Evolutionary conservation across 2,113 vertebrate genomes (phyloP).

Genomic region (Sminthopsis crassicaudata): DNA sequence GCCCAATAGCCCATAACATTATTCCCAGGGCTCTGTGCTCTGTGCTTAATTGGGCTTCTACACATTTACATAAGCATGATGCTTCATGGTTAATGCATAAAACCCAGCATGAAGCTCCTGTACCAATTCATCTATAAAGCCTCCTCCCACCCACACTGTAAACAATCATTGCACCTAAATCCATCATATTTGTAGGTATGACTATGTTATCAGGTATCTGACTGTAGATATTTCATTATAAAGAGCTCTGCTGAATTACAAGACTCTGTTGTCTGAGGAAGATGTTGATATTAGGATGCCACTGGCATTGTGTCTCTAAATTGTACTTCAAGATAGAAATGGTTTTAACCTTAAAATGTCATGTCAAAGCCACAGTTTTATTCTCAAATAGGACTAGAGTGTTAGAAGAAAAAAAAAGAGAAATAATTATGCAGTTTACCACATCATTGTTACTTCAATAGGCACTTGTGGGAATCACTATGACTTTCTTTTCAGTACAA

Average conservation of each 20-base stretch:
- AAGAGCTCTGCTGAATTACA: conserved; percentile 43
- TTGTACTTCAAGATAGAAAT: conserved; percentile 27
- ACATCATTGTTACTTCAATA: conserved; percentile 58
- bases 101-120: conserved; percentile 74
- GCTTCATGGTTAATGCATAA: conserved; percentile 86
- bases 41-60: conserved; percentile 82
- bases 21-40: conserved; percentile 79
- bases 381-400: conserved; percentile 21
- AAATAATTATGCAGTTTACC: conserved; percentile 67
- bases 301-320: conserved; percentile 24
- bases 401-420: conserved; percentile 18
- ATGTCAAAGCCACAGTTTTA: conserved; percentile 40
- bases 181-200: conserved; percentile 64
- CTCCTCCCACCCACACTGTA: conserved; percentile 58
- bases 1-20: conserved; percentile 80
- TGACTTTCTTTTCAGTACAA: conserved; percentile 30
- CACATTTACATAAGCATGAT: conserved; percentile 82
- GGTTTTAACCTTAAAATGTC: conserved; percentile 66
- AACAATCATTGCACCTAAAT: conserved; percentile 69
- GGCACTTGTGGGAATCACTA: conserved; percentile 16
- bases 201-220: conserved; percentile 52
- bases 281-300: conserved; percentile 36
- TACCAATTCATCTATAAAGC: conserved; percentile 73
- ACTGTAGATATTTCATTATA: conserved; percentile 52
- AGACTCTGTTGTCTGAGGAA: conserved; percentile 63